Conservation (phyloP, 2,888 invertebrate genomes). For the Nomada ferruginata region DNA sequence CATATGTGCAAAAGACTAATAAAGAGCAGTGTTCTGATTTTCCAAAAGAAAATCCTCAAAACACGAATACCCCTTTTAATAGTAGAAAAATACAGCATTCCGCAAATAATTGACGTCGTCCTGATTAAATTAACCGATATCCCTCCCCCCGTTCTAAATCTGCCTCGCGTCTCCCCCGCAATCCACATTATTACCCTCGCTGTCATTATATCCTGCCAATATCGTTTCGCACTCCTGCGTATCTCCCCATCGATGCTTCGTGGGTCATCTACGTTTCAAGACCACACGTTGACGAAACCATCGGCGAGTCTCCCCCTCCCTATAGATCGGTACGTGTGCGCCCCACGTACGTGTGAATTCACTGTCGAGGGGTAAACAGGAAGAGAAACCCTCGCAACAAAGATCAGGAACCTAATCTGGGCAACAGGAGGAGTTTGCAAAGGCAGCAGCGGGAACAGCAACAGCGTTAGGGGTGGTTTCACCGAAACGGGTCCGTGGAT, state of each 20-base stretch:
- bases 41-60: not conserved
- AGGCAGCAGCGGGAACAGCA: constrained; percentile 48
- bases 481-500: constrained; percentile 65
- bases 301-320: not conserved
- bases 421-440: constrained; percentile 42
- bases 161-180: constrained; percentile 16
- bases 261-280: constrained; percentile 32
- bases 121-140: constrained; percentile 50
- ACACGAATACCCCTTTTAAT: not conserved
- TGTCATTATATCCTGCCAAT: constrained; percentile 42
- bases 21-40: too few species aligned
- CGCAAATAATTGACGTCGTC: constrained; percentile 11
- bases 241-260: constrained; percentile 31
- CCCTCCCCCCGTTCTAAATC: constrained; percentile 37
- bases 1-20: too few species aligned
- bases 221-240: constrained; percentile 48
- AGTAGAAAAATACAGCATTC: constrained; percentile 9
- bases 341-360: not conserved
- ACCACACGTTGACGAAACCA: constrained; percentile 19
- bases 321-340: not conserved
- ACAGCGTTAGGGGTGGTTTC: constrained; percentile 62
- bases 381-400: constrained; percentile 48
- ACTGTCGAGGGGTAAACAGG: constrained; percentile 18
- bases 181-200: constrained; percentile 38
- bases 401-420: constrained; percentile 67